These are phyloP conservation scores for Acholoe squamosa DNA, from an alignment of 2,888 invertebrate genomes.

Conservation along the genomic window DNA sequence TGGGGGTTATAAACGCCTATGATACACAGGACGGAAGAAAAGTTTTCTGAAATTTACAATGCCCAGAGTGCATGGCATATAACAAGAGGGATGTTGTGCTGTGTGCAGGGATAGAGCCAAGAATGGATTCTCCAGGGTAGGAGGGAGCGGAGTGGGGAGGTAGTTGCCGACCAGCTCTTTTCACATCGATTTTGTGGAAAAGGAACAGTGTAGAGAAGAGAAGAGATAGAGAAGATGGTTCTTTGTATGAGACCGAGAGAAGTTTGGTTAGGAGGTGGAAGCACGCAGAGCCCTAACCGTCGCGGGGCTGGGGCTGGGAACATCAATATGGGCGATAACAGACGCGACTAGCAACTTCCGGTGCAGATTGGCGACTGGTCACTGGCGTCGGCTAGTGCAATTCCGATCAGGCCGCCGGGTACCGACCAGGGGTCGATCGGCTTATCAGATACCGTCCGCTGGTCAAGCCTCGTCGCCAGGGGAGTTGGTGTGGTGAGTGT, in stretches of 20 bases:
- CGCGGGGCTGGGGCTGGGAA: neutral
- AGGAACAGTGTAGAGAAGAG: neutral
- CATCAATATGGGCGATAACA: conserved; percentile 47
- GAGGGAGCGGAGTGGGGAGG: neutral
- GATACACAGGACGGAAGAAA: neutral
- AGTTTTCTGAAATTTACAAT: neutral
- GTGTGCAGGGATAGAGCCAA: conserved; percentile 3
- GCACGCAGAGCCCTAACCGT: neutral
- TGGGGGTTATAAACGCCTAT: neutral
- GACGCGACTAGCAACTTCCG: conserved; percentile 12
- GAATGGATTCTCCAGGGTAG: neutral
- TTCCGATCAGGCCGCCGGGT: conserved; percentile 53
- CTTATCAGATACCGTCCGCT: conserved; percentile 42
- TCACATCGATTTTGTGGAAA: conserved; percentile 18
- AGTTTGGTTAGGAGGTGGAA: conserved; percentile 20
- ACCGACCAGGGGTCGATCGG: conserved; percentile 46
- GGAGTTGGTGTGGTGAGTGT: neutral
- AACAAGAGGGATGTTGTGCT: neutral
- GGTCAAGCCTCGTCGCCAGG: conserved; percentile 50
- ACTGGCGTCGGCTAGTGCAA: conserved; percentile 47
- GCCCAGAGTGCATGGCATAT: conserved; percentile 27
- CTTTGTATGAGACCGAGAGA: neutral
- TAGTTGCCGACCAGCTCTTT: neutral
- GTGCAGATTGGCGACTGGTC: conserved; percentile 8
- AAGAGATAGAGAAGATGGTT: neutral